Percentiles rank a stretch among this genome's conserved stretches.
These are phyloP conservation scores for Diadegma fenestrale DNA, from an alignment of 2,888 invertebrate species.

Conservation along the genomic window DNA sequence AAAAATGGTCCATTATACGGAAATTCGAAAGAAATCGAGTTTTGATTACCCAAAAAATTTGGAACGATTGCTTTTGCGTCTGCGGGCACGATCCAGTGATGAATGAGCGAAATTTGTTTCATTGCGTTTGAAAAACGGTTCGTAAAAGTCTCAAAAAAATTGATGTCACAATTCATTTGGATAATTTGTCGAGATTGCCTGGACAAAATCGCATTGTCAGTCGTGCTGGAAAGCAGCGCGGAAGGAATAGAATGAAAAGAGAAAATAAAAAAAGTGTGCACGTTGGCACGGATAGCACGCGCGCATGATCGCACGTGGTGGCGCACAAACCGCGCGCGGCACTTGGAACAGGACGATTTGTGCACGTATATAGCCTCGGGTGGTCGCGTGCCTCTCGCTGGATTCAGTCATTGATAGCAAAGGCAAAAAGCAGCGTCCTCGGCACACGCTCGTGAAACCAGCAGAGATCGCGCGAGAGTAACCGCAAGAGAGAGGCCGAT, in stretches of 20 bases:
- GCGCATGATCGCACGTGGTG: conserved; percentile 58
- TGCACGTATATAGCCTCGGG: conserved; percentile 67
- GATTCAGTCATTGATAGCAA: conserved; percentile 69
- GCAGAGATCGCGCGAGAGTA: conserved; percentile 45
- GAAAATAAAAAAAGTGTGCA: conserved; percentile 25
- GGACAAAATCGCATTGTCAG: neutral
- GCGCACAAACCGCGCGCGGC: conserved; percentile 47
- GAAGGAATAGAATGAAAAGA: neutral
- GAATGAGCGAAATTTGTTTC: neutral
- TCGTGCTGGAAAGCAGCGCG: neutral
- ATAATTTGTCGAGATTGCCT: neutral
- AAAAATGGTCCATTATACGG: neutral
- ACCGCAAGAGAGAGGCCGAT: conserved; percentile 46
- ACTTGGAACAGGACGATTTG: conserved; percentile 49
- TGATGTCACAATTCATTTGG: neutral
- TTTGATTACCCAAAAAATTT: neutral
- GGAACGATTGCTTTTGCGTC: neutral
- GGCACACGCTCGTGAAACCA: conserved; percentile 63
- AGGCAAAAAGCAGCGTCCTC: conserved; percentile 68
- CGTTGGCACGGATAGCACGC: conserved; percentile 47
- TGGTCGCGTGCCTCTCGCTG: conserved; percentile 69
- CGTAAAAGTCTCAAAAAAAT: neutral
- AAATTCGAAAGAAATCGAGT: neutral
- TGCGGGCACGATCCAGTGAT: neutral
- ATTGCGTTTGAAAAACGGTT: neutral